Base-by-base conservation (phyloP, 2,113 vertebrate species). In the Cinclus cinclus region DNA sequence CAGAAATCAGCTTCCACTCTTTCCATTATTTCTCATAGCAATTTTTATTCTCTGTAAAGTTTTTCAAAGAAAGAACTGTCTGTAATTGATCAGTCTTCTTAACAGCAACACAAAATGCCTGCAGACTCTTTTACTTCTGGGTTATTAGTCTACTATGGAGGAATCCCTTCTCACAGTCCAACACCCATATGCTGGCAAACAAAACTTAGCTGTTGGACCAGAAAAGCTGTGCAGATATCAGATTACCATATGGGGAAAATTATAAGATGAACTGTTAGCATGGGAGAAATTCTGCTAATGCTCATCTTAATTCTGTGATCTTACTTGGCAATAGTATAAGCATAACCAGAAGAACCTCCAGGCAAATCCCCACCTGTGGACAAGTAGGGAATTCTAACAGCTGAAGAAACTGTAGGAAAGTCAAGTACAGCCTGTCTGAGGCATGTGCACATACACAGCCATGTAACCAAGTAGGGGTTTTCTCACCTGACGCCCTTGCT, bases 221-320 rank as follows among this genome's bases (percentile, higher is more conserved):
- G 68, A 83, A 94, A 87, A 83, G 14, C 65, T 82, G 50, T 76
- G 50, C 50, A 83, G 37, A 30, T 93, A 86, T 64, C 86, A 83
- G 84, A 82, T 73, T 59, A 58, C 59, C 58, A 58, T 37, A 79
- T 42, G 46, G 53, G 39, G 35, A 55, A 89, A 90, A 85, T 31
- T 60, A 76, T 59, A 95, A 28, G 25, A 78, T 6, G 13, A 89
- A 83, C 63, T 86, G 63, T 42, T 89, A 83, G 39, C 28, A 56
- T 55, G 81, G 63, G 41, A 95, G 55, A 94, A 89, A 85, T 53
- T 94, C 55, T 77, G 63, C 42, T 94, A 77, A 91, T 73, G 58
- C 39, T 87, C 59, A 70, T 62, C 63, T 90, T 46, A 42, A 39
- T 86, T 44, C 75, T 6, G 1, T 82, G 50, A 70, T 39, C 25